Percentiles rank a stretch among this genome's conserved stretches.
Conservation (phyloP, 2,888 invertebrate genomes). For the Drosophila longiperda region DNA sequence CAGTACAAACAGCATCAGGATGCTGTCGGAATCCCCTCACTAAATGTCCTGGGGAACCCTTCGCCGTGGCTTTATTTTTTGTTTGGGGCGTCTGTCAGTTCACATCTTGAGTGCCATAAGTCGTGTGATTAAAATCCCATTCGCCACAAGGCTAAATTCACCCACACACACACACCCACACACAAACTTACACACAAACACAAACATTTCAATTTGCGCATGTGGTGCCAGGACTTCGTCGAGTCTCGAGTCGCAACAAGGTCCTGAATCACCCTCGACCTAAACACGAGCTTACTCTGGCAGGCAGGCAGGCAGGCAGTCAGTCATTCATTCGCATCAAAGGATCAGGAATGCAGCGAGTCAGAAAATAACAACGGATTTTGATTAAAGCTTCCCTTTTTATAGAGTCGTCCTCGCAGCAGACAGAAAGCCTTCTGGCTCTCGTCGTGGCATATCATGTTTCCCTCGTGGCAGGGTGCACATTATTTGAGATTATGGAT, state of each 20-base stretch:
- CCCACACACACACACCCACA: slow-evolving; percentile 24
- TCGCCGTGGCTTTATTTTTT: slow-evolving; percentile 36
- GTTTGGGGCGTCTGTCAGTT: slow-evolving; percentile 81
- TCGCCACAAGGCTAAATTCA: slow-evolving; percentile 77
- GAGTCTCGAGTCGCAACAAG: slow-evolving; percentile 18
- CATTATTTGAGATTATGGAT: slow-evolving; percentile 84
- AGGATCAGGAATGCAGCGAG: slow-evolving; percentile 87
- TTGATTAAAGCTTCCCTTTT: slow-evolving; percentile 85
- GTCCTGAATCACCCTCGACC: slow-evolving; percentile 62
- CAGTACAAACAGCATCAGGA: slow-evolving; percentile 64
- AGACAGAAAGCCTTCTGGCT: slow-evolving; percentile 28
- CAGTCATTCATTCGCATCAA: slow-evolving; percentile 82
- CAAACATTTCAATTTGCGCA: slow-evolving; percentile 83
- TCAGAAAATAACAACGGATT: slow-evolving; percentile 87
- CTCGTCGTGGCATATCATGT: slow-evolving; percentile 64
- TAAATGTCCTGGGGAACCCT: slow-evolving; percentile 57
- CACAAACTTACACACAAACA: slow-evolving; percentile 33
- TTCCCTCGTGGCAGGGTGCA: slow-evolving; percentile 76
- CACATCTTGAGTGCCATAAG: slow-evolving; percentile 85
- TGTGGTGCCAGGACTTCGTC: slow-evolving; percentile 53
- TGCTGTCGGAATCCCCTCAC: slow-evolving; percentile 53
- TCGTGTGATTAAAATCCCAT: slow-evolving; percentile 85
- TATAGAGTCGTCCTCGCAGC: slow-evolving; percentile 68
- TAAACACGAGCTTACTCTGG: slow-evolving; percentile 35
- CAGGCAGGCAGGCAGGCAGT: slow-evolving; percentile 50